phyloP scores from a whole-genome alignment of 2,797 vertebrate genomes.

The Sebastes oblongus region DNA sequence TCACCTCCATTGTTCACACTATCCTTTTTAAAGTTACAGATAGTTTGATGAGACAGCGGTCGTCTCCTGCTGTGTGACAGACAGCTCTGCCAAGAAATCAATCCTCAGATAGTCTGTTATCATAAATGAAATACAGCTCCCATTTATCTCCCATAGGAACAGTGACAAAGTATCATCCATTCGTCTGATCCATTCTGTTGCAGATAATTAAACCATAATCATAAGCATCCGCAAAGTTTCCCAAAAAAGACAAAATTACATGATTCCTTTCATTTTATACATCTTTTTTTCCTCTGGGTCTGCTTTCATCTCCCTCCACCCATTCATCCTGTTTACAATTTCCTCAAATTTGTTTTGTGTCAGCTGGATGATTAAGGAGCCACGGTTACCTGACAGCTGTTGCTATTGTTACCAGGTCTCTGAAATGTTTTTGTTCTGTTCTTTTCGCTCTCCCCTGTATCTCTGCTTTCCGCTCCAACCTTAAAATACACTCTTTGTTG shows the following conservation, averaged over 20 bases:
- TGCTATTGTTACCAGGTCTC: slow-evolving; percentile 66
- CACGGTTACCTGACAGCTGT: slow-evolving; percentile 60
- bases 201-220: neutral
- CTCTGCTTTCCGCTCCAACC: neutral
- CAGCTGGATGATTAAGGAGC: slow-evolving; percentile 42
- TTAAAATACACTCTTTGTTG: slow-evolving; percentile 34
- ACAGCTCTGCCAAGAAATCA: slow-evolving; percentile 5
- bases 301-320: neutral
- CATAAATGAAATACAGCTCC: slow-evolving; percentile 5
- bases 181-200: neutral
- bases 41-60: neutral
- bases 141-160: neutral
- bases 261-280: neutral
- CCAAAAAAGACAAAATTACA: neutral
- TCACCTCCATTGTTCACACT: neutral
- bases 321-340: slow-evolving; percentile 35
- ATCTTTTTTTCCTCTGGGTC: neutral
- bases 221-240: neutral
- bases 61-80: neutral
- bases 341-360: slow-evolving; percentile 42
- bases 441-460: neutral
- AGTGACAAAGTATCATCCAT: slow-evolving; percentile 18
- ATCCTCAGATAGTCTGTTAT: neutral
- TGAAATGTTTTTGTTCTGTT: slow-evolving; percentile 34
- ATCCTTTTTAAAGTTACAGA: neutral